phyloP scores from a whole-genome alignment of 2,888 invertebrate genomes.

The Cylloceria caligata region DNA sequence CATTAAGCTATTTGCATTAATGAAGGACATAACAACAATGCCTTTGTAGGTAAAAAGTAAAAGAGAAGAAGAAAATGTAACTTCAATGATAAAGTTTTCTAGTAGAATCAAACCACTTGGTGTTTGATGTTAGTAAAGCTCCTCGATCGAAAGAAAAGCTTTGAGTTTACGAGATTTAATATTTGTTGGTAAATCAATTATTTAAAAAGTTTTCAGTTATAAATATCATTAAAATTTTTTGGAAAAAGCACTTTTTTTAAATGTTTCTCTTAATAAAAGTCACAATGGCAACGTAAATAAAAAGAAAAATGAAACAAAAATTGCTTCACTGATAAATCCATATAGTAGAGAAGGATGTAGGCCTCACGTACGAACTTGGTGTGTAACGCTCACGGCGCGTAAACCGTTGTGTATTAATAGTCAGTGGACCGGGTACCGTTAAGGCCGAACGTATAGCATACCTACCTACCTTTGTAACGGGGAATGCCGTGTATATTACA shows the following conservation, averaged over 20 bases:
- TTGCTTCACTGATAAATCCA: slow-evolving; percentile 24
- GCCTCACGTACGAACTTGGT: slow-evolving; percentile 16
- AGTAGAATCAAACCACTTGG: too few species aligned
- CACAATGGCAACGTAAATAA: neutral
- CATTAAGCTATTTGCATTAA: too few species aligned
- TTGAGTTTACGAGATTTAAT: too few species aligned
- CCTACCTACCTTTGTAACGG: slow-evolving; percentile 73
- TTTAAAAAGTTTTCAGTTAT: too few species aligned
- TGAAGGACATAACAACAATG: too few species aligned
- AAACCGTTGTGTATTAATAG: slow-evolving; percentile 67
- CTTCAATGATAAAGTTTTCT: too few species aligned
- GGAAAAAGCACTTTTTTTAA: neutral
- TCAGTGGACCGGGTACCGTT: slow-evolving; percentile 82
- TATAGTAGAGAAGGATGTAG: slow-evolving; percentile 40
- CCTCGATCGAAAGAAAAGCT: too few species aligned
- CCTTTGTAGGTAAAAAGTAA: too few species aligned
- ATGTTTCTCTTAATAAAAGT: neutral
- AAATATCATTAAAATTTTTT: too few species aligned
- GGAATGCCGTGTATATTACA: slow-evolving; percentile 69
- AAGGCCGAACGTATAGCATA: slow-evolving; percentile 77
- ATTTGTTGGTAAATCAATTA: neutral
- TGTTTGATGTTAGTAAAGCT: too few species aligned
- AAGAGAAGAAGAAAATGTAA: too few species aligned
- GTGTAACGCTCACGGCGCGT: slow-evolving; percentile 18
- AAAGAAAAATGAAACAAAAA: slow-evolving; percentile 17